phyloP scores from a whole-genome alignment of 2,888 invertebrate genomes.

The Macroteleia sp. region DNA sequence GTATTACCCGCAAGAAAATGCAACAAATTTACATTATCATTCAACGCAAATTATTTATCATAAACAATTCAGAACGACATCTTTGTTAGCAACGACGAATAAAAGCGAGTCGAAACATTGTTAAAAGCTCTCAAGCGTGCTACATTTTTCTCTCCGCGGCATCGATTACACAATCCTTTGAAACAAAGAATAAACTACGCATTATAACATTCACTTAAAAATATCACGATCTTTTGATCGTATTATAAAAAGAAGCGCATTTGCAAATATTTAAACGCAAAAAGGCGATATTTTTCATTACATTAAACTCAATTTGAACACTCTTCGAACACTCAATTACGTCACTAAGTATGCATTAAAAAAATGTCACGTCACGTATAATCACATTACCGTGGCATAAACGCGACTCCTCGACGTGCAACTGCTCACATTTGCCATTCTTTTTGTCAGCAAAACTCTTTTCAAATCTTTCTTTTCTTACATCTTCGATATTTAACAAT shows the following conservation, averaged over 20 bases:
- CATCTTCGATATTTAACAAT: too few relatives aligned
- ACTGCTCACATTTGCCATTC: background rate
- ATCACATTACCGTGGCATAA: background rate
- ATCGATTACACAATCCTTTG: slow-evolving; percentile 47
- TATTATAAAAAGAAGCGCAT: background rate
- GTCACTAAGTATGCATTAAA: background rate
- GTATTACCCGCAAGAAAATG: too few relatives aligned
- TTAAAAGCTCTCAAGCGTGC: slow-evolving; percentile 23
- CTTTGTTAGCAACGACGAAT: slow-evolving; percentile 1
- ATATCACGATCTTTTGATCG: slow-evolving; percentile 27
- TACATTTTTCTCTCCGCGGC: slow-evolving; percentile 19
- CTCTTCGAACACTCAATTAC: background rate
- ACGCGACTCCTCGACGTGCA: background rate
- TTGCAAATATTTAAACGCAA: slow-evolving; percentile 11
- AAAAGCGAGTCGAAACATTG: slow-evolving; percentile 1
- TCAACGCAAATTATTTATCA: too few relatives aligned
- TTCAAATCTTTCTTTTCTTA: too few relatives aligned
- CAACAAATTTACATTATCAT: too few relatives aligned
- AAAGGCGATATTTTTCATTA: background rate
- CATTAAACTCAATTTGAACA: background rate
- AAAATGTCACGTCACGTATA: slow-evolving; percentile 3
- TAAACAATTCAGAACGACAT: too few relatives aligned
- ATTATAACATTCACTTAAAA: slow-evolving; percentile 42
- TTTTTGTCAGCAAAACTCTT: too few relatives aligned
- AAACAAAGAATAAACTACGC: slow-evolving; percentile 53